These are phyloP conservation scores for Parus major DNA, from an alignment of 2,113 vertebrate species.

Conservation along the genomic window DNA sequence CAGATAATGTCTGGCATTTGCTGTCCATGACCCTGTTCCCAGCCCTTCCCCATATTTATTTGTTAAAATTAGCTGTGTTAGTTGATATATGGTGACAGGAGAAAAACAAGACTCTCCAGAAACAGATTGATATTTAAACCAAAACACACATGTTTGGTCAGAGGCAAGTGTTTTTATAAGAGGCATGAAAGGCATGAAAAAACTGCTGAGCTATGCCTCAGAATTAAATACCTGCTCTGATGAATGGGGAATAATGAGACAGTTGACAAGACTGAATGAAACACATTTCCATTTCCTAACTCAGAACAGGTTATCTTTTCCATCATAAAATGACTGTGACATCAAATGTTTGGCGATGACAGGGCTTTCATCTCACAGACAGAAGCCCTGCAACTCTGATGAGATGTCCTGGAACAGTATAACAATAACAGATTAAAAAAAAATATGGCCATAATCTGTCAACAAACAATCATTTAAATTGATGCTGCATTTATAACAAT, in stretches of 20 bases:
- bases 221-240: constrained; percentile 44
- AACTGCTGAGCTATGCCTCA: neutral
- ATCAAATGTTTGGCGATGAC: constrained; percentile 6
- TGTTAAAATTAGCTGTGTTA: neutral
- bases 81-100: neutral
- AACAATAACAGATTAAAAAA: neutral
- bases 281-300: neutral
- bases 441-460: neutral
- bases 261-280: neutral
- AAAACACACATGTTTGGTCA: neutral
- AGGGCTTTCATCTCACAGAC: neutral
- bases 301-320: neutral
- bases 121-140: neutral
- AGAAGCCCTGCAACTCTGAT: neutral
- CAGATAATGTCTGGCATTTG: neutral
- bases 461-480: neutral
- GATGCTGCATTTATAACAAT: neutral
- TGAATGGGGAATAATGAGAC: constrained; percentile 23
- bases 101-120: neutral
- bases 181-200: neutral
- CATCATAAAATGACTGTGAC: neutral
- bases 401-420: neutral
- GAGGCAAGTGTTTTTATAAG: neutral
- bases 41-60: neutral
- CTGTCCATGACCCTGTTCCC: neutral